Base-by-base conservation (phyloP, 2,888 invertebrate species). In the Drosophila gaucha region DNA sequence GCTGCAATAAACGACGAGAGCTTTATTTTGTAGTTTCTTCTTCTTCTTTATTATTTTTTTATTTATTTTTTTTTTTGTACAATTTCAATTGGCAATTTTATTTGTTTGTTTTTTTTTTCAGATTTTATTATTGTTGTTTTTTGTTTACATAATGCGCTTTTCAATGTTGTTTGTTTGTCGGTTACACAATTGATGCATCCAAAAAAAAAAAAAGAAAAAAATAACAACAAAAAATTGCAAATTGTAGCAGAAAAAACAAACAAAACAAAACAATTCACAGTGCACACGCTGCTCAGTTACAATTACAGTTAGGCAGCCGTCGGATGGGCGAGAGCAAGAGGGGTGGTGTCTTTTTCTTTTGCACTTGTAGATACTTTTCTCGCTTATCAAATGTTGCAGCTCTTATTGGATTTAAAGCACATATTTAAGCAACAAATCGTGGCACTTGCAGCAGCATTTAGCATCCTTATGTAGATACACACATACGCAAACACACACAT, bases 291-390 rank as follows among this genome's bases (percentile, higher is more conserved):
- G 43, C 38, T 31, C 49, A 44, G 39, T 44, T 28, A 62, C 60
- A 49, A 35, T 60, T 46, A 46, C 58, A 39, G 22, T 60, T 58
- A 26, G 30, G 35, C 24, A 41, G 39, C 22, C n/a, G 41, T 14
- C 9, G 24, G 24, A 14, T 8, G 41, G 3, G 41, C 2, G 14
- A 2, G 18, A 3, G 16, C 0, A 10, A 2, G 43, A 3, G 18
- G 10, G 2, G 10, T 6, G 30, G 22, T 43, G 31, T 20, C 28
- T 44, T n/a, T 8, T 26, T 18, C 49, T 39, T 68, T 51, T 62
- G 49, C 63, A 82, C 80, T 85, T 82, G 73, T 73, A 66, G 76
- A 78, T 71, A 76, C 67, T 69, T 72, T 72, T 65, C 38, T 67
- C 39, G 54, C 60, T 57, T 50, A 49, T 68, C 55, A 51, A 63